Conservation (phyloP, 2,797 vertebrate genomes). For the Micrastur ruficollis region DNA sequence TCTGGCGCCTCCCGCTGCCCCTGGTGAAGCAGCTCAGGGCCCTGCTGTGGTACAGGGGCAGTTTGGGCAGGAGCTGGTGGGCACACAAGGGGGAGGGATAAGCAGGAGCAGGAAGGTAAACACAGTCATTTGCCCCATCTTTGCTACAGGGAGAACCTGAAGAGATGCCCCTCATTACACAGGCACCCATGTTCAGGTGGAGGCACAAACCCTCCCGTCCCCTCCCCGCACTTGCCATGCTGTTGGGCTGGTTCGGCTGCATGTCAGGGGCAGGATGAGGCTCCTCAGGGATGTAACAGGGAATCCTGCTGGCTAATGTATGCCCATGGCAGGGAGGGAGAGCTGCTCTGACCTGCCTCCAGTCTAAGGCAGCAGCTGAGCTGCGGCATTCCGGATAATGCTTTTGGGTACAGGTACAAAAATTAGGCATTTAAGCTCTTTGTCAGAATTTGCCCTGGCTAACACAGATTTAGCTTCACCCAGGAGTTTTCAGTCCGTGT, state of each 20-base stretch:
- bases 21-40: neutral
- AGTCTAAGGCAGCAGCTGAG: neutral
- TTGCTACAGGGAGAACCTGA: neutral
- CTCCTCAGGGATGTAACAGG: neutral
- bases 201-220: fast-evolving
- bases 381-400: neutral
- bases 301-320: neutral
- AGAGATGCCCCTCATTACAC: fast-evolving
- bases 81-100: fast-evolving
- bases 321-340: fast-evolving
- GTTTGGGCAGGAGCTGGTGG: neutral
- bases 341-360: neutral
- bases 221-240: fast-evolving
- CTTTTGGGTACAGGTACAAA: neutral
- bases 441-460: neutral
- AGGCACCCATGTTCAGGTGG: neutral
- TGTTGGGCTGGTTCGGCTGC: neutral
- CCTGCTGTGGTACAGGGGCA: neutral
- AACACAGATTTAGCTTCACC: neutral
- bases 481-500: neutral
- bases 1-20: neutral
- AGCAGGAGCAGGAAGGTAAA: neutral
- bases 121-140: neutral
- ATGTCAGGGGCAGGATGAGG: neutral
- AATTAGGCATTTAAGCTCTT: neutral